Conservation (phyloP, 2,113 vertebrate species). For the Burhinus oedicnemus region DNA sequence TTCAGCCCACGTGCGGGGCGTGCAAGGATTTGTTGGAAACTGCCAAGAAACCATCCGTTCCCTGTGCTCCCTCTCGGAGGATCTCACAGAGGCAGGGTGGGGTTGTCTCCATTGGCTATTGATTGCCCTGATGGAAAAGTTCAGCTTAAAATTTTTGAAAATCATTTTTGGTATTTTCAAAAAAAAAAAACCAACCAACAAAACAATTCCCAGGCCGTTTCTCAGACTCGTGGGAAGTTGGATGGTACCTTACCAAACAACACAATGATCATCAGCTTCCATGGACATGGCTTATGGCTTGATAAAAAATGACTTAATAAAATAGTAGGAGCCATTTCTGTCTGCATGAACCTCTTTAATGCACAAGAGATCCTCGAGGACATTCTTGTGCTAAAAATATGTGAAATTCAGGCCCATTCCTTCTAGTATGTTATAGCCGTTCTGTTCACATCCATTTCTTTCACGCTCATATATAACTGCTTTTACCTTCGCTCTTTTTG, state of each 20-base stretch:
- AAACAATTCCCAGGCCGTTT: neutral
- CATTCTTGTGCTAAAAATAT: neutral
- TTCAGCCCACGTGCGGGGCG: neutral
- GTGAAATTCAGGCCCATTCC: neutral
- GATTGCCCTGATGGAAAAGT: neutral
- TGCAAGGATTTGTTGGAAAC: neutral
- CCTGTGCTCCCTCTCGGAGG: neutral
- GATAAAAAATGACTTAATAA: neutral
- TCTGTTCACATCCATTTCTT: neutral
- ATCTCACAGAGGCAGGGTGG: neutral
- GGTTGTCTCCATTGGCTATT: neutral
- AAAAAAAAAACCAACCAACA: neutral
- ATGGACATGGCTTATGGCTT: neutral
- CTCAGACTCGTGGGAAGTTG: neutral
- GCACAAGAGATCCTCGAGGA: neutral
- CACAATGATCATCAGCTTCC: neutral
- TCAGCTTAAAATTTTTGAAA: neutral
- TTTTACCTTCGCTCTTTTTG: neutral
- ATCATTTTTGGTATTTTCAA: neutral
- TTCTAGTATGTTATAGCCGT: neutral
- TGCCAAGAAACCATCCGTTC: neutral
- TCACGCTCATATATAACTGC: neutral
- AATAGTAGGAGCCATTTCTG: neutral
- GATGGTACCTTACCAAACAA: neutral
- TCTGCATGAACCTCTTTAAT: neutral